Evolutionary conservation across 1,140 invertebrate genomes (phyloP), one percentile per base, ranked within the genome.

Genomic region (Achroia grisella): DNA sequence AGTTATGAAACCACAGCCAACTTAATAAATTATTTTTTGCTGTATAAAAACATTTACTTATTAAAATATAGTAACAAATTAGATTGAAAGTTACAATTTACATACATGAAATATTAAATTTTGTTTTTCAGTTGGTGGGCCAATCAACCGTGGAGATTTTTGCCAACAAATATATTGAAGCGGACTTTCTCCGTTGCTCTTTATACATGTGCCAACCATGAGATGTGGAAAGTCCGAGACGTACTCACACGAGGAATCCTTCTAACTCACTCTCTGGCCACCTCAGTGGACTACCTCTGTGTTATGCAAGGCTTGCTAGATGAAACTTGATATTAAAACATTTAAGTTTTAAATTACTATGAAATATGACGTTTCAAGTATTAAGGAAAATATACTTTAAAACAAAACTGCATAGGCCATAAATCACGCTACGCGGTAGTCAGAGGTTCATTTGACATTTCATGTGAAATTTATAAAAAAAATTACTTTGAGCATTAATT

Each of bases 241-340:
- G 75, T 79, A 1, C 57, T 85, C 0, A 76, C 77, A 0, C 56
- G 79, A 1, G 73, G 62, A 11, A 71, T 83, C 9, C 58, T 86
- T 15, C 64, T 85, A 5, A 66, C 65, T 4, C 80, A 86, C 54
- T 86, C 83, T 1, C 62, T 86, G 0, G 79, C 81, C 9, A 85
- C 83, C 0, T 83, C 81, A 2, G 65, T 86, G 0, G 83, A 86
- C 43, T 86, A 85, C 44, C 67, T 86, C 0, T 80, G 77, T 39
- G 80, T 86, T 10, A 82, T 82, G 74, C 83, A 82, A 39, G 76
- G 81, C 4, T 55, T 86, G 1, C 53, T 86, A 4, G 80, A 86
- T 29, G 77, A 84, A 39, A 45, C 58, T 10, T 68, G 46, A 49
- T 23, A 23, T 23, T 23, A 2, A 23, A 3, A 23, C 2, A 23